These are phyloP conservation scores for Apus apus DNA, from an alignment of 2,113 vertebrate species.

Conservation along the genomic window DNA sequence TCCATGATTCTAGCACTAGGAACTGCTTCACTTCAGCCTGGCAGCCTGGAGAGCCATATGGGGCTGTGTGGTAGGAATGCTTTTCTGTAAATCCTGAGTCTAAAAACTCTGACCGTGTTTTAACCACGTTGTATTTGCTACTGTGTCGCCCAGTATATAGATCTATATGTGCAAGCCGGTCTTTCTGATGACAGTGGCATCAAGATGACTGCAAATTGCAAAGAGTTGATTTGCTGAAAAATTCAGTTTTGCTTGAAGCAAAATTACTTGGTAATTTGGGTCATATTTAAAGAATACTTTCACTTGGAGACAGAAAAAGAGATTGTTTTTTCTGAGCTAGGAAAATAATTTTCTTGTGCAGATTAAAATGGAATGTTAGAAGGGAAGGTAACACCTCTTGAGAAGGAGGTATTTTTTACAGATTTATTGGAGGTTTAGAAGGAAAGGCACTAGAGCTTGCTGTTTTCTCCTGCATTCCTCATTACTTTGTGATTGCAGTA, in stretches of 20 bases:
- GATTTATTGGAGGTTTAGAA: background rate
- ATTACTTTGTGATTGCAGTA: background rate
- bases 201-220: background rate
- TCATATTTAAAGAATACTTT: background rate
- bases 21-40: background rate
- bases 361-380: background rate
- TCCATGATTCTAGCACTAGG: background rate
- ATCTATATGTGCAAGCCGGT: rapidly evolving
- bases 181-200: background rate
- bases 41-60: background rate
- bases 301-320: background rate
- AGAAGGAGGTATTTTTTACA: background rate
- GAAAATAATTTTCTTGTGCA: background rate
- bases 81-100: background rate
- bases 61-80: background rate
- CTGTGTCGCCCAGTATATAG: background rate
- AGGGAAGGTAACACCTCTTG: background rate
- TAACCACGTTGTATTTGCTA: background rate
- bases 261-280: background rate
- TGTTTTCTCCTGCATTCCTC: background rate
- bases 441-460: background rate
- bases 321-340: background rate
- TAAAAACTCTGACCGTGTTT: background rate
- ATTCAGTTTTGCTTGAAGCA: background rate
- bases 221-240: background rate